A percentile compares a stretch with the other conserved stretches of the same genome.
Conservation (phyloP, 2,797 vertebrate genomes). For the Spinibarbus caldwelli region DNA sequence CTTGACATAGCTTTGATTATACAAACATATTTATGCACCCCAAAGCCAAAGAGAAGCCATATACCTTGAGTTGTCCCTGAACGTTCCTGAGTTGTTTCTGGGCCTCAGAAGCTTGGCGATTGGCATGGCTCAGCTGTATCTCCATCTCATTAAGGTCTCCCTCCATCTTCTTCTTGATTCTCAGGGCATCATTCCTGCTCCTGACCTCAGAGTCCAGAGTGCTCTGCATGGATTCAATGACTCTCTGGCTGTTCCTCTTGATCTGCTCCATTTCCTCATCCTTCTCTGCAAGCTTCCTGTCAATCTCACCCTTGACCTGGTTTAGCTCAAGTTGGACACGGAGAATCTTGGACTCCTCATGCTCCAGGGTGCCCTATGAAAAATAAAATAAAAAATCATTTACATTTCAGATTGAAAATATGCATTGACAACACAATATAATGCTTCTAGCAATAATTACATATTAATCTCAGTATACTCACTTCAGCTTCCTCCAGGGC, state of each 20-base stretch:
- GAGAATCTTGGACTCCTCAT: constrained; percentile 88
- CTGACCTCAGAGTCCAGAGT: constrained; percentile 71
- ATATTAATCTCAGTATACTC: too few relatives aligned
- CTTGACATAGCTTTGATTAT: neutral
- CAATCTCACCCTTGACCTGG: constrained; percentile 86
- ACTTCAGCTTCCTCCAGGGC: too few relatives aligned
- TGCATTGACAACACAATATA: too few relatives aligned
- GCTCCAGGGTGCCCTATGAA: constrained; percentile 83
- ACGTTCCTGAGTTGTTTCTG: constrained; percentile 82
- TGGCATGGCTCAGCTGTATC: constrained; percentile 85
- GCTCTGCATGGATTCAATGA: constrained; percentile 84
- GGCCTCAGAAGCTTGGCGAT: constrained; percentile 80
- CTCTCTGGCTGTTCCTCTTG: constrained; percentile 86
- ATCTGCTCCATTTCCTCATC: constrained; percentile 88
- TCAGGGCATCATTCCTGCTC: constrained; percentile 85
- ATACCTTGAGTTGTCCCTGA: constrained; percentile 88
- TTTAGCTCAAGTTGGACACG: constrained; percentile 86
- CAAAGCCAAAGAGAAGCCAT: neutral
- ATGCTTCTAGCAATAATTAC: too few relatives aligned
- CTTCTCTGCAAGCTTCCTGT: constrained; percentile 86
- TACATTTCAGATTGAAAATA: too few relatives aligned
- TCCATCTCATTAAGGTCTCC: constrained; percentile 86
- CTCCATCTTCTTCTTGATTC: constrained; percentile 88
- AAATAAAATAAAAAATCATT: too few relatives aligned
- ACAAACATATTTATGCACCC: neutral